Base-by-base conservation (phyloP, 1,140 invertebrate species). In the Penaeus chinensis region DNA sequence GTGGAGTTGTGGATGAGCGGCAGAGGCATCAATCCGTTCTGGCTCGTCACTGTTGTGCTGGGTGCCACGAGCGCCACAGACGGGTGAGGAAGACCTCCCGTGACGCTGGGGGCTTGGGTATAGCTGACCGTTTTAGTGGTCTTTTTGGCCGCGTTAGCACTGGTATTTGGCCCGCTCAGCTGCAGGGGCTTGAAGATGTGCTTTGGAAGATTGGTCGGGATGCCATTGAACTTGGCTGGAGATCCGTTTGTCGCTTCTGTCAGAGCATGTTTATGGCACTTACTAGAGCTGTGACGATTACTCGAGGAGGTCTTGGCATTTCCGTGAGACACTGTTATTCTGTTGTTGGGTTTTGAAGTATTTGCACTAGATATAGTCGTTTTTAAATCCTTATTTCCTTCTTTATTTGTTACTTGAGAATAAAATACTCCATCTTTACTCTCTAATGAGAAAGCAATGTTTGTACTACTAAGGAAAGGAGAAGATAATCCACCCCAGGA, bases 151-250 rank as follows among this genome's bases (percentile, higher is more conserved):
- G 22, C 24, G 37, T 22, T 87, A 18, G 65, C 61, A 65, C 27
- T 85, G 60, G 84, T 42, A 47, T 87, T 87, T 78, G 86, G 86
- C 37, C 81, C 81, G 63, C 80, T 84, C 20, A 84, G 82, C 47
- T 88, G 87, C 74, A 87, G 74, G 24, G 86, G 86, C 65, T 87
- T 87, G 74, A 87, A 87, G 60, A 87, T 87, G 11, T 87, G 86
- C 60, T 87, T 88, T 7, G 82, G 77, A 24, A 78, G 76, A 62
- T 71, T 84, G 61, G 76, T 69, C 18, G 87, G 87, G 60, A 88
- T 79, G 32, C 86, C 86, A 60, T 87, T 88, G 61, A 71, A 88
- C 71, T 84, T 88, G 60, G 80, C 37, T n/a, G 82, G 77, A 60
- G 87, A 84, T 11, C 24, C 61, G 76, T 78, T 69, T 2, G 54